These are phyloP conservation scores for Epizoanthus fatuus DNA, from an alignment of 92 coral and sea anemone genomes.

Conservation along the genomic window DNA sequence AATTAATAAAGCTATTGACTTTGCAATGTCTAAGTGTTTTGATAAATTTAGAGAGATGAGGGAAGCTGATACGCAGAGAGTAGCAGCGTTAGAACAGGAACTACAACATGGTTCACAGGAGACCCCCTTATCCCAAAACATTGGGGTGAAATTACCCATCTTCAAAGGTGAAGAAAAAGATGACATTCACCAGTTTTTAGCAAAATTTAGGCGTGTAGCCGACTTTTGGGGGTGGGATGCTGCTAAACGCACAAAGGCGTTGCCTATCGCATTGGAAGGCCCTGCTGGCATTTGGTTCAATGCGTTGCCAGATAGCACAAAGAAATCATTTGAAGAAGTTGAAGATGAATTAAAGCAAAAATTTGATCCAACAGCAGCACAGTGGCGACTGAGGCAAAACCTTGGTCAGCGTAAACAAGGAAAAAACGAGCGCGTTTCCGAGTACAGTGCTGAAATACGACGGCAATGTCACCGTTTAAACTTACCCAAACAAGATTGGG, in stretches of 20 bases:
- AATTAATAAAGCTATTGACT: no score
- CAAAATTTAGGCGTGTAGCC: constrained; percentile 3
- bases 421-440: background rate
- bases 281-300: constrained; percentile 33
- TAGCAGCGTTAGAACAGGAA: no score
- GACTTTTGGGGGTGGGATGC: constrained; percentile 17
- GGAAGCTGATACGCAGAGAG: background rate
- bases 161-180: constrained; percentile 19
- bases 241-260: background rate
- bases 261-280: constrained; percentile 8
- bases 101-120: no score
- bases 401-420: constrained; percentile 43
- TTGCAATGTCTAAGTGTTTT: no score
- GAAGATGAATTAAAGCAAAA: background rate
- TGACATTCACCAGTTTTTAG: constrained; percentile 24
- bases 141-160: background rate
- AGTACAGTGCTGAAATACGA: constrained; percentile 16
- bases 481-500: constrained; percentile 25
- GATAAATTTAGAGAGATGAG: no score
- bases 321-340: constrained; percentile 11
- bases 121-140: no score
- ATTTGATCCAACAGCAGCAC: constrained; percentile 18
- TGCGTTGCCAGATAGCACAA: background rate
- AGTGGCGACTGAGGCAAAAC: constrained; percentile 20
- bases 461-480: constrained; percentile 22